Base-by-base conservation (phyloP, 2,113 vertebrate genomes). In the Sinocyclocheilus anophthalmus region DNA sequence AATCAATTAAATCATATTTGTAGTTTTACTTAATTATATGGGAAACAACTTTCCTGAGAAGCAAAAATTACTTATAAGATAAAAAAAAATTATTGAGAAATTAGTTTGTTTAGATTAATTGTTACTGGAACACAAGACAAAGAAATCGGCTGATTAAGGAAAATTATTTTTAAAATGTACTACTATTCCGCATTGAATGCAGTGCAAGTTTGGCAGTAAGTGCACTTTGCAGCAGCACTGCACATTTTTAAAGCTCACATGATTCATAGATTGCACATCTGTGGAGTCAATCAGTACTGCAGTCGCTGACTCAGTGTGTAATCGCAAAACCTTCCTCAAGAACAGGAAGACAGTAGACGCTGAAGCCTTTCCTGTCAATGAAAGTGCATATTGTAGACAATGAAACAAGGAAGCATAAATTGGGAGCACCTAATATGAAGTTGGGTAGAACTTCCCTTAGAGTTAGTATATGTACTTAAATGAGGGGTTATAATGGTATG, bases 261-360 rank as follows among this genome's bases (percentile, higher is more conserved):
- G 50, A 57, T 79, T 81, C 80, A 22, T 14, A 48, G n/a, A 50
- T 81, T 30, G 12, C 42, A 11, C 79, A 67, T 81, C 79, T 80
- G 78, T 80, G 63, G 37, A 63, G 57, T 80, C 78, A 63, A 63
- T 63, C 80, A 81, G 18, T 45, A 2, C 24, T 39, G 57, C 37
- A 67, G 14, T 18, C 0, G 13, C 61, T 69, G 61, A 61, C 20
- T 61, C 76, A 79, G 30, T 59, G 55, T 79, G 30, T 79, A 39
- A 69, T 69, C 80, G 69, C 30, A 81, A 81, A 67, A 67, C 39
- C 80, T 63, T 67, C 59, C 61, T 50, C 42, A 20, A 50, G 42
- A 81, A 50, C 42, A 69, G 42, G 61, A 81, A 50, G 42, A 50
- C 61, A 81, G 42, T 50, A 11, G 13, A 81, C 3, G 4, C 4